These are phyloP conservation scores for Echinometra lucunter DNA, from an alignment of 53 echinoderm and acorn worm species.

Conservation along the genomic window DNA sequence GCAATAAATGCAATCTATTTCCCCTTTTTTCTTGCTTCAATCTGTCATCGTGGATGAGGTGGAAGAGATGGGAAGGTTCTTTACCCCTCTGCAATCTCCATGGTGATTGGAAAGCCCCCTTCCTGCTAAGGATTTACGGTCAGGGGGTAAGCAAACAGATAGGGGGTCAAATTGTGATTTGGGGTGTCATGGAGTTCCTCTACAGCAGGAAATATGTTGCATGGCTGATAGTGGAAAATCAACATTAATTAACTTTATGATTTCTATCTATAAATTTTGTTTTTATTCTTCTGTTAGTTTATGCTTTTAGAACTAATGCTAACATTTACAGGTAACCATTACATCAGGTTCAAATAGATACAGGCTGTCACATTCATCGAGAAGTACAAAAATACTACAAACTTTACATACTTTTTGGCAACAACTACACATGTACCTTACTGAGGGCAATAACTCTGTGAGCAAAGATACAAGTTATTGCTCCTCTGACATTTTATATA, in stretches of 20 bases:
- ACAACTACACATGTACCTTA: too few relatives aligned
- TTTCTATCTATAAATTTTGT: not conserved
- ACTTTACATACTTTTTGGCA: too few relatives aligned
- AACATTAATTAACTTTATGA: conserved; percentile 4
- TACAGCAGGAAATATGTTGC: not conserved
- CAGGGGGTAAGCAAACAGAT: conserved; percentile 7
- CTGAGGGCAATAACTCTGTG: too few relatives aligned
- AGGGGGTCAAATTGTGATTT: conserved; percentile 42
- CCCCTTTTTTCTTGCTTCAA: not conserved
- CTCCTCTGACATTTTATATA: too few relatives aligned
- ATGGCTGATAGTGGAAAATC: not conserved
- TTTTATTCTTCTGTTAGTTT: not conserved
- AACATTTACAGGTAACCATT: too few relatives aligned
- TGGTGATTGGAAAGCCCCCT: conserved; percentile 24
- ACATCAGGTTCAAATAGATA: too few relatives aligned
- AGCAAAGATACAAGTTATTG: too few relatives aligned
- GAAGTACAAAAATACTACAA: too few relatives aligned
- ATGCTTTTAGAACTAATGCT: not conserved
- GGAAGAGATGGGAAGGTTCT: not conserved
- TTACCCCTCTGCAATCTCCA: conserved; percentile 29
- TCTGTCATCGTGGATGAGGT: conserved; percentile 1
- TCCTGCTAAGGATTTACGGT: conserved; percentile 25
- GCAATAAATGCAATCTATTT: conserved; percentile 4
- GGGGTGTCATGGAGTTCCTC: conserved; percentile 2
- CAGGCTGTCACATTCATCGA: too few relatives aligned